Evolutionary conservation across 1,140 invertebrate genomes (phyloP), one percentile per base, ranked within the genome.

Genomic region (Dinoponera quadriceps): DNA sequence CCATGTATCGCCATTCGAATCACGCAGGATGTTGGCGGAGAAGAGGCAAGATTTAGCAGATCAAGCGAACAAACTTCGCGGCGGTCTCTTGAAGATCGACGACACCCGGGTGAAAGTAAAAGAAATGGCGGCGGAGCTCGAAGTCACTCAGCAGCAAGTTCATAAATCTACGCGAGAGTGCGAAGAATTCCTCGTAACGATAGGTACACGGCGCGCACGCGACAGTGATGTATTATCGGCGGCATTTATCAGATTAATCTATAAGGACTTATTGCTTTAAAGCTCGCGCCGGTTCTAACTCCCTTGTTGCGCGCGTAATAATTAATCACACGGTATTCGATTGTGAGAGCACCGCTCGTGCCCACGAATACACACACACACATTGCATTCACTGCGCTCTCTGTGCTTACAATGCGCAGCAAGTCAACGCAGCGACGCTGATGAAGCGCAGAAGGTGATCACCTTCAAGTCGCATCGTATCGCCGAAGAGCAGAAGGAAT

Each of bases 91-190:
- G 20, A 92, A 93, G 78, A 88, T 91, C 71, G 91, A 93, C 84
- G 92, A 93, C 72, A 96, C 96, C 0, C 95, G 96, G 44, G 95
- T 95, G 77, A 97, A 97, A 90, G 97, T 98, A 0, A 96, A 96
- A 80, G 95, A 96, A 73, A 98, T 98, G 97, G 96, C 96, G 0
- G 95, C 96, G 27, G 97, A 98, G 90, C 91, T 98, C 69, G 97
- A 96, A 90, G 93, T 96, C 13, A 97, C 97, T n/a, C 96, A 97
- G 92, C 95, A 94, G 44, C 96, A 95, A 93, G 95, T 95, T 82
- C 91, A 91, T 81, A 82, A 91, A 60, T 92, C 93, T 22, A 94
- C 93, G 3, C 87, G 85, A 25, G 92, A 96, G 87, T 98, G 97
- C 93, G 96, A 98, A 82, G 95, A 97, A 83, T 97, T 96, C 91